Percentiles rank a stretch among this genome's conserved stretches.
Evolutionary conservation across 2,888 invertebrate species (phyloP).

Genomic region (Spatulosminthurus flaviceps): DNA sequence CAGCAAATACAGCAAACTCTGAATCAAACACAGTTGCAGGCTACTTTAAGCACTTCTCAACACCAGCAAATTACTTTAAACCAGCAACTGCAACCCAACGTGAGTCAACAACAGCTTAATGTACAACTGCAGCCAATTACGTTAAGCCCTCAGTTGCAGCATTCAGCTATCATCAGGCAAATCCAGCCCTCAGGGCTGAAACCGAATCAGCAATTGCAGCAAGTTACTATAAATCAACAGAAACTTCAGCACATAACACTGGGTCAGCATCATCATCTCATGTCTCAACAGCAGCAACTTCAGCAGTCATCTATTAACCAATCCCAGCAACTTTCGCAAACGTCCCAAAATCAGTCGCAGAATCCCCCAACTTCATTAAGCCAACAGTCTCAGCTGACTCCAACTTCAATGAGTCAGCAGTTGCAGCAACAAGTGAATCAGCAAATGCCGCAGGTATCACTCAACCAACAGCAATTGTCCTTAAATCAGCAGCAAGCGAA

Average conservation of each 20-base stretch:
- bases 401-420: conserved; percentile 17
- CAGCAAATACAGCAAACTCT: background rate
- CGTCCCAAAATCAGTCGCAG: background rate
- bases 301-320: background rate
- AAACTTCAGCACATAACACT: background rate
- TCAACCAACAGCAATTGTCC: background rate
- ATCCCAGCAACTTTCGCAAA: background rate
- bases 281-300: background rate
- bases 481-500: background rate
- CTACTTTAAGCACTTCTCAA: background rate
- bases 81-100: background rate
- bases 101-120: conserved; percentile 29
- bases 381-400: conserved; percentile 20
- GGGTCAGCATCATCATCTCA: background rate
- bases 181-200: conserved; percentile 35
- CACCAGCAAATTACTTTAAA: background rate
- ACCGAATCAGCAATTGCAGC: conserved; percentile 40
- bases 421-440: conserved; percentile 25
- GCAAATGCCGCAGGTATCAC: background rate
- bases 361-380: background rate
- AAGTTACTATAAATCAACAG: conserved; percentile 3
- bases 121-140: conserved; percentile 2
- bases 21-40: background rate
- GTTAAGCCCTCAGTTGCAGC: background rate
- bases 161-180: background rate